Evolutionary conservation across 1,140 invertebrate genomes (phyloP), one percentile per base, ranked within the genome.

Genomic region (Venustaconcha ellipsiformis): DNA sequence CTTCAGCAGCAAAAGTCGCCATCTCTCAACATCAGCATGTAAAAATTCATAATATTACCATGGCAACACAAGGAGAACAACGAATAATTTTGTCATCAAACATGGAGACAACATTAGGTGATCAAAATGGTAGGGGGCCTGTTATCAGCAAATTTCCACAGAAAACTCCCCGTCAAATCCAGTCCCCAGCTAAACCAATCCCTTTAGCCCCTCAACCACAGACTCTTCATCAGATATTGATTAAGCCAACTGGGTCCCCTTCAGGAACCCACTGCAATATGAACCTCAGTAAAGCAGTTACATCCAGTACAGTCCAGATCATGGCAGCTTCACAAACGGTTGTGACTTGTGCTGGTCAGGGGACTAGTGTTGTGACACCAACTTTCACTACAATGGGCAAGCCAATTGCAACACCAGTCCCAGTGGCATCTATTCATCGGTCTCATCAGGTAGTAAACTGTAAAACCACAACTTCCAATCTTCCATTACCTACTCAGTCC

Each of bases 21-120:
- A 37, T 79, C 30, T 78, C 69, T 68, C 83, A 79, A 56, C 83
- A 79, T 71, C 79, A 78, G 12, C 80, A 72, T 14, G 85, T 86
- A 83, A 88, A 85, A 62, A 87, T 89, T 64, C 88, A 89, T 71
- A 89, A 89, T 74, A 88, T 89, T 57, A 88, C 86, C 57, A 86
- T 89, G 83, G 87, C 83, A 63, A 84, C 85, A 65, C 80, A 72
- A 20, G 83, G 84, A 37, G 82, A 85, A n/a, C 84, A 88, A 70
- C 83, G 88, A 71, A 83, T 89, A n/a, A 74, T 89, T 66, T 72
- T 89, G 78, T 86, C 86, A 20, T 86, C 88, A 23, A 88, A 88
- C 77, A 87, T 82, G 26, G 82, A 88, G 77, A 87, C 85, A 17
- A 82, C 82, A n/a, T 75, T 89, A 3, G 88, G 86, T 18, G 79